Evolutionary conservation across 2,888 invertebrate species (phyloP).

Genomic region (Acholoe squamosa): DNA sequence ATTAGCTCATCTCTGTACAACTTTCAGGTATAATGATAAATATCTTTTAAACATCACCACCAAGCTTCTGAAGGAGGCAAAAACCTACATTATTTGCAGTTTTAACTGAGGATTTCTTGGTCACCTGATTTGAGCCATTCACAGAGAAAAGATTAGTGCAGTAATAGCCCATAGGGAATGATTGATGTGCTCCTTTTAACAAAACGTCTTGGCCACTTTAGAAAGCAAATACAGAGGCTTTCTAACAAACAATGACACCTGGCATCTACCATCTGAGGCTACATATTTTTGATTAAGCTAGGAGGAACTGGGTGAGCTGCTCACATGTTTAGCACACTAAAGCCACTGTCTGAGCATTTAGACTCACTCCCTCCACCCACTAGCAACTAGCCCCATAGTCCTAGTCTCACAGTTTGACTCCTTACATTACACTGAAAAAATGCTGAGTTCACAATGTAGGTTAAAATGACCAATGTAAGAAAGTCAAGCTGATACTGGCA

Average conservation of each 20-base stretch:
- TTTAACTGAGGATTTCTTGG: conserved; percentile 9
- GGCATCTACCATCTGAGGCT: neutral
- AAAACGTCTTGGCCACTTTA: conserved; percentile 11
- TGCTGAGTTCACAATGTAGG: too few relatives aligned
- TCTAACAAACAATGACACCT: neutral
- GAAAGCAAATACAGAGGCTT: conserved; percentile 13
- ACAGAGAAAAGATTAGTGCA: neutral
- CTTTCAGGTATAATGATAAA: neutral
- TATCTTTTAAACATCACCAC: neutral
- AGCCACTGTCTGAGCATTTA: neutral
- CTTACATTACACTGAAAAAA: too few relatives aligned
- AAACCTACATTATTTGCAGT: neutral
- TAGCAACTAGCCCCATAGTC: neutral
- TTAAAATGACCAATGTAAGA: too few relatives aligned
- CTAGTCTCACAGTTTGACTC: neutral
- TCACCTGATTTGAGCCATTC: conserved; percentile 31
- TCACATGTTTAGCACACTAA: neutral
- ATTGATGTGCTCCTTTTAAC: conserved; percentile 13
- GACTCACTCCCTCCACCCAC: neutral
- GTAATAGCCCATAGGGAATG: neutral
- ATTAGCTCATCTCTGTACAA: neutral
- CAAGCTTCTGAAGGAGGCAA: neutral
- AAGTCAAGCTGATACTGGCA: too few relatives aligned
- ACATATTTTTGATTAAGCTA: neutral
- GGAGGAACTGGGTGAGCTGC: neutral